A percentile compares a stretch with the other conserved stretches of the same genome.
These are phyloP conservation scores for Carpatolechia fugitivella DNA, from an alignment of 2,888 invertebrate genomes.

Conservation along the genomic window DNA sequence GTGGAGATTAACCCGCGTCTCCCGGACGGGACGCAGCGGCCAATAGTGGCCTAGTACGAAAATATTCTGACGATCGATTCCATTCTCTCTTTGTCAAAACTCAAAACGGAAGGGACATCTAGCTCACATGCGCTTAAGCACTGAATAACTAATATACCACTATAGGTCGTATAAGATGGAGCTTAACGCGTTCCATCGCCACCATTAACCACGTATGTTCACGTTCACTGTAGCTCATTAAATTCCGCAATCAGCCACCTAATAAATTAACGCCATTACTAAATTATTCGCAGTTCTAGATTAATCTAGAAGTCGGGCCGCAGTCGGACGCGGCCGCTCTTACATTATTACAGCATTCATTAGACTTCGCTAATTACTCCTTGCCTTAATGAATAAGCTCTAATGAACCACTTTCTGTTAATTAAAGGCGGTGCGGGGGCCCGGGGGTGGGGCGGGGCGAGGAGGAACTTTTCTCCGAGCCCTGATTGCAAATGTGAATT, in stretches of 20 bases:
- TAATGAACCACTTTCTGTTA: constrained; percentile 95
- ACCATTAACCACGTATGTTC: constrained; percentile 4
- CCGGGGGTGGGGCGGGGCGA: constrained; percentile 38
- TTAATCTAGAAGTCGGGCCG: constrained; percentile 77
- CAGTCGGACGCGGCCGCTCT: constrained; percentile 78
- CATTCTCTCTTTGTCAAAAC: not conserved
- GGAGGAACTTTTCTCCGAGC: constrained; percentile 73
- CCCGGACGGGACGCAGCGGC: no score
- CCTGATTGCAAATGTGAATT: constrained; percentile 80
- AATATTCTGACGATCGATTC: no score
- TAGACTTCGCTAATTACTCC: constrained; percentile 94
- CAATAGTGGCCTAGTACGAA: no score
- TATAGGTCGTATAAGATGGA: not conserved
- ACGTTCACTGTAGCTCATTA: constrained; percentile 41
- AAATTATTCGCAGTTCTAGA: constrained; percentile 76
- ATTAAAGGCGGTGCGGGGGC: constrained; percentile 85
- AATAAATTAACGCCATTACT: constrained; percentile 75
- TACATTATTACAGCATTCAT: constrained; percentile 90
- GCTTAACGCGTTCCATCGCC: constrained; percentile 1
- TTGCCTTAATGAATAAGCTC: constrained; percentile 94
- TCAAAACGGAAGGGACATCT: no score
- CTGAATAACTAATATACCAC: not conserved
- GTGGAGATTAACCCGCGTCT: no score
- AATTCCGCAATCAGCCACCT: constrained; percentile 64
- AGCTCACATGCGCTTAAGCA: no score